Conservation (phyloP, 1,140 invertebrate genomes). For the Hetaerina americana region DNA sequence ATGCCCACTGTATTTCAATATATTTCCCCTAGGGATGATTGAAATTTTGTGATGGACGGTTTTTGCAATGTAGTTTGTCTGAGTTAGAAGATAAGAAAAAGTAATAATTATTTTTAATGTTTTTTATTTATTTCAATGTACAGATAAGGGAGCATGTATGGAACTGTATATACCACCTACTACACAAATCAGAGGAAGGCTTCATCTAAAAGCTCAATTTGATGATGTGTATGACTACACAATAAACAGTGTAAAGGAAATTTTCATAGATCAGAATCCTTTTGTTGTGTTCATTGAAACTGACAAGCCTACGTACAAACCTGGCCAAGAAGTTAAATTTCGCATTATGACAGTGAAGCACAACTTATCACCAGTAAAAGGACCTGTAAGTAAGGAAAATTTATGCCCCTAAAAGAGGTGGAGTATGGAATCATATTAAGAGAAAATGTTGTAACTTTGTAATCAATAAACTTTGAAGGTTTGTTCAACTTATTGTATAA, state of each 20-base stretch:
- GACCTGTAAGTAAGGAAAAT: conserved; percentile 25
- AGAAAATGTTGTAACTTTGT: no score
- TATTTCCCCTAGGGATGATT: no score
- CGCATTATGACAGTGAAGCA: conserved; percentile 36
- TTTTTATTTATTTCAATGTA: not conserved
- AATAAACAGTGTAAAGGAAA: conserved; percentile 30
- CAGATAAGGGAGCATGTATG: conserved; percentile 22
- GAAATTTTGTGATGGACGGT: no score
- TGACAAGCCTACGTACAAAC: conserved; percentile 48
- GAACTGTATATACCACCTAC: conserved; percentile 27
- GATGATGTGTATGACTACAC: conserved; percentile 34
- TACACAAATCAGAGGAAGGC: conserved; percentile 25
- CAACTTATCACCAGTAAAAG: conserved; percentile 33
- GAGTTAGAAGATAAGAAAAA: no score
- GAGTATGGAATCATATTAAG: no score
- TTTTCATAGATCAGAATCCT: not conserved
- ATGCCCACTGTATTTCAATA: no score
- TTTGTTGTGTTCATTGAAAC: conserved; percentile 30
- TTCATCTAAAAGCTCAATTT: conserved; percentile 36
- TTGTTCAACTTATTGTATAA: no score
- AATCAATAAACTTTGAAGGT: no score
- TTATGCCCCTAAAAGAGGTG: conserved; percentile 4
- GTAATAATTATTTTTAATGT: no score
- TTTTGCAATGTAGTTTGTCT: no score
- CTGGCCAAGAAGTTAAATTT: conserved; percentile 41